Percentiles rank a stretch among this genome's conserved stretches.
Conservation (phyloP, 2,888 invertebrate genomes). For the Myathropa florea region DNA sequence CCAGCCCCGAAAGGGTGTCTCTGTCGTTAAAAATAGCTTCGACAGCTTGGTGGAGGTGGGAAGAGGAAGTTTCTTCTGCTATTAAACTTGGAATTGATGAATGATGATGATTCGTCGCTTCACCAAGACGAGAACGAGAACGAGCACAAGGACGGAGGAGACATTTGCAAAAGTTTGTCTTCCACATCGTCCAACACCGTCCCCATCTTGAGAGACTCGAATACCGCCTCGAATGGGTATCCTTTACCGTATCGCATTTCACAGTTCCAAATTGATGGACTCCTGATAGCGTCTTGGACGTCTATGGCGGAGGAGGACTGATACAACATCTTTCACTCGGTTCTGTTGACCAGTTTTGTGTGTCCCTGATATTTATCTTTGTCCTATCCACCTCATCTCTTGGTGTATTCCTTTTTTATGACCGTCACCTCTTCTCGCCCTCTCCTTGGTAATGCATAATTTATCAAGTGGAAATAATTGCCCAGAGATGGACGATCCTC, state of each 20-base stretch:
- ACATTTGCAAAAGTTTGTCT: constrained; percentile 34
- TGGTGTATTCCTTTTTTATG: neutral
- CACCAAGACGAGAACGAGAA: neutral
- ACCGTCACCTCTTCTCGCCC: constrained; percentile 1
- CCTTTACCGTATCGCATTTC: constrained; percentile 47
- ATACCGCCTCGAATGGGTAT: neutral
- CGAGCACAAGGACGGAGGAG: neutral
- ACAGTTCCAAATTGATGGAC: constrained; percentile 44
- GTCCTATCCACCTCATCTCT: constrained; percentile 40
- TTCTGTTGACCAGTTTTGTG: constrained; percentile 53
- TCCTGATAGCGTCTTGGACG: constrained; percentile 43
- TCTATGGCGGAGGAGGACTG: neutral
- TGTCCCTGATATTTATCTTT: constrained; percentile 62
- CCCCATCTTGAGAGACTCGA: neutral
- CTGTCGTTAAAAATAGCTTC: neutral
- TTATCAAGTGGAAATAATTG: constrained; percentile 67
- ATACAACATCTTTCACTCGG: constrained; percentile 46
- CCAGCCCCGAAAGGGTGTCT: neutral
- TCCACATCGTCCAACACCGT: constrained; percentile 5
- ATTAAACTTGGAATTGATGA: constrained; percentile 69
- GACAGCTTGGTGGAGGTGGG: neutral
- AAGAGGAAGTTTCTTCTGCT: constrained; percentile 45
- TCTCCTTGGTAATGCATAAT: constrained; percentile 60
- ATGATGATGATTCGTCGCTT: constrained; percentile 61
- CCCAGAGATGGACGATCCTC: neutral